Percentiles rank a stretch among this genome's conserved stretches.
These are phyloP conservation scores for Gallinago paraguaiae DNA, from an alignment of 2,113 vertebrate genomes.

Conservation along the genomic window DNA sequence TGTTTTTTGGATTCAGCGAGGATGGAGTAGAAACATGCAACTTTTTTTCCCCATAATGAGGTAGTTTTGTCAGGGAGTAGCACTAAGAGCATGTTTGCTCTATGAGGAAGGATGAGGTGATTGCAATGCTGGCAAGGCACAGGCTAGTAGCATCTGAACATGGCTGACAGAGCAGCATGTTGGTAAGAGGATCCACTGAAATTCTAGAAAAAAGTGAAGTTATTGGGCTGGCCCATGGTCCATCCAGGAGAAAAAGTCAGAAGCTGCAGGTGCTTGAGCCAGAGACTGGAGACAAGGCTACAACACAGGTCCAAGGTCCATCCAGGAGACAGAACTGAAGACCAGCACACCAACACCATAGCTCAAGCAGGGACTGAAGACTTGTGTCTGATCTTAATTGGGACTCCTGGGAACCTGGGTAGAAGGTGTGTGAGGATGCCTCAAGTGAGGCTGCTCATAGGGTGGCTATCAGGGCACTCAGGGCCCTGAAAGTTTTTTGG, in stretches of 20 bases:
- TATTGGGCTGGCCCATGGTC: neutral
- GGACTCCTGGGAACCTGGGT: neutral
- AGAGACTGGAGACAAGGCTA: neutral
- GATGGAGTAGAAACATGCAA: neutral
- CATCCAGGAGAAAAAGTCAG: neutral
- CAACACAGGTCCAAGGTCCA: neutral
- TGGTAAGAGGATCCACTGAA: neutral
- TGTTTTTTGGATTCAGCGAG: neutral
- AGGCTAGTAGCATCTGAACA: neutral
- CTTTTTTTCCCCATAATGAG: neutral
- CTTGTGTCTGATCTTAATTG: neutral
- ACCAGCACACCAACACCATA: neutral
- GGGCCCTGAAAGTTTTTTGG: neutral
- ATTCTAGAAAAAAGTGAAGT: neutral
- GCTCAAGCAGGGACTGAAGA: neutral
- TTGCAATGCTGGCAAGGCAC: neutral
- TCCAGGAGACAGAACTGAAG: neutral
- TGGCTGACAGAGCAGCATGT: neutral
- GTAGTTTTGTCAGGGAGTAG: neutral
- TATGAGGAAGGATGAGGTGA: neutral
- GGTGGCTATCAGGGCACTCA: neutral
- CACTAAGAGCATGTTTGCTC: accelerated
- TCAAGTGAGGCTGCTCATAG: neutral
- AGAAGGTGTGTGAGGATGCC: neutral
- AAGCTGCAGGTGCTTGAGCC: neutral